Evolutionary conservation across 2,888 invertebrate species (phyloP).

Genomic region (Cataglyphis livida): DNA sequence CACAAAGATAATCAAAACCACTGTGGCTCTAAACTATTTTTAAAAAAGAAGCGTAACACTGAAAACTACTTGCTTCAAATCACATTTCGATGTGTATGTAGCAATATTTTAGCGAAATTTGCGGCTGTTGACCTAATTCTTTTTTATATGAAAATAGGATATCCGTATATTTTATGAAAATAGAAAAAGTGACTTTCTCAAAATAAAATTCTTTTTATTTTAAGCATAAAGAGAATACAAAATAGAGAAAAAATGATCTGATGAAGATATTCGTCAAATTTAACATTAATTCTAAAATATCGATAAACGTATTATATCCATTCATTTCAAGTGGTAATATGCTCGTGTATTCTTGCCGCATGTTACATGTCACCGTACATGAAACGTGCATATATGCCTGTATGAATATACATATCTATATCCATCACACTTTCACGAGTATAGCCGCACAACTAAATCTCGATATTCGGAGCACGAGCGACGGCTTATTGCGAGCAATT

Average conservation of each 20-base stretch:
- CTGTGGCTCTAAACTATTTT: background rate
- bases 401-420: slow-evolving; percentile 13
- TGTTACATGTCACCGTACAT: slow-evolving; percentile 27
- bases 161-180: background rate
- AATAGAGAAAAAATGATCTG: background rate
- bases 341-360: background rate
- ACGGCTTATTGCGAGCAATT: slow-evolving; percentile 43
- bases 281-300: background rate
- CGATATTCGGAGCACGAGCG: slow-evolving; percentile 42
- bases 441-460: slow-evolving; percentile 38
- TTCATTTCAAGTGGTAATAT: background rate
- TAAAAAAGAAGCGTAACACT: background rate
- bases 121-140: background rate
- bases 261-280: background rate
- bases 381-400: slow-evolving; percentile 36
- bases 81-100: background rate
- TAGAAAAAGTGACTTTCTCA: background rate
- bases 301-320: slow-evolving; percentile 5
- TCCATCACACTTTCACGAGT: slow-evolving; percentile 18
- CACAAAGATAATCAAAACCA: slow-evolving; percentile 22
- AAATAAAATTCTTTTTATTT: background rate
- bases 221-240: background rate
- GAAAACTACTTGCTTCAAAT: background rate
- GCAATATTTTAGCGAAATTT: background rate
- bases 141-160: background rate